Percentiles rank a stretch among this genome's conserved stretches.
phyloP scores from a whole-genome alignment of 1,140 invertebrate genomes.

The Aleiodes sp. region DNA sequence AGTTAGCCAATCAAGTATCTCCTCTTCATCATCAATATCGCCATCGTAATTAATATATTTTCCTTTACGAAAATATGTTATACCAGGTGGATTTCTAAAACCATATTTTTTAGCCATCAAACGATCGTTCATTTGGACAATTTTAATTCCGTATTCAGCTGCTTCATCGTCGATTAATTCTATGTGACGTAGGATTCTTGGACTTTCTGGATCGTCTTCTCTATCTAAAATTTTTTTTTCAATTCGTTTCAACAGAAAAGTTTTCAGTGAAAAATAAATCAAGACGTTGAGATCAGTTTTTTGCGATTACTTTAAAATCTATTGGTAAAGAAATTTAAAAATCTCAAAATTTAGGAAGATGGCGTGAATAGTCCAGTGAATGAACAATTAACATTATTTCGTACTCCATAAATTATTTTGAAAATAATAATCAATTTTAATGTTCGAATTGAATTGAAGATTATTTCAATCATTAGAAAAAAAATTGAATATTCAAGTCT shows the following conservation, averaged over 20 bases:
- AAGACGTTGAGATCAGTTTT: not conserved
- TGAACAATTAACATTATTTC: too few relatives aligned
- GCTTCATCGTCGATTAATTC: constrained; percentile 94
- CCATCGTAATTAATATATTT: constrained; percentile 93
- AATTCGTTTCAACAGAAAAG: not conserved
- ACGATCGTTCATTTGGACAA: constrained; percentile 88
- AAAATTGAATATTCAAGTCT: too few relatives aligned
- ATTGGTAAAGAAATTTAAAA: too few relatives aligned
- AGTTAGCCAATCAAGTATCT: constrained; percentile 92
- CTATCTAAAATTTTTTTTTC: constrained; percentile 70
- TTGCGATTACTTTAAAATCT: not conserved
- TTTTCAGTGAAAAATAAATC: not conserved
- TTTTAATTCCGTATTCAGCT: constrained; percentile 89
- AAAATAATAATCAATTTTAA: too few relatives aligned
- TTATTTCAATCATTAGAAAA: too few relatives aligned
- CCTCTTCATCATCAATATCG: constrained; percentile 92
- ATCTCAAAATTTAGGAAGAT: too few relatives aligned
- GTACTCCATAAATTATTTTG: too few relatives aligned
- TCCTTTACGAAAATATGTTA: constrained; percentile 90
- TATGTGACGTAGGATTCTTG: constrained; percentile 81
- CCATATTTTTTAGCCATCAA: constrained; percentile 96
- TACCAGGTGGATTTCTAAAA: constrained; percentile 86
- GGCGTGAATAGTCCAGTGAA: too few relatives aligned
- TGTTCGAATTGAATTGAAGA: too few relatives aligned
- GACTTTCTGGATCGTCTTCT: constrained; percentile 83